Conservation (phyloP, 2,888 invertebrate species). For the Tortricodes alternella region DNA sequence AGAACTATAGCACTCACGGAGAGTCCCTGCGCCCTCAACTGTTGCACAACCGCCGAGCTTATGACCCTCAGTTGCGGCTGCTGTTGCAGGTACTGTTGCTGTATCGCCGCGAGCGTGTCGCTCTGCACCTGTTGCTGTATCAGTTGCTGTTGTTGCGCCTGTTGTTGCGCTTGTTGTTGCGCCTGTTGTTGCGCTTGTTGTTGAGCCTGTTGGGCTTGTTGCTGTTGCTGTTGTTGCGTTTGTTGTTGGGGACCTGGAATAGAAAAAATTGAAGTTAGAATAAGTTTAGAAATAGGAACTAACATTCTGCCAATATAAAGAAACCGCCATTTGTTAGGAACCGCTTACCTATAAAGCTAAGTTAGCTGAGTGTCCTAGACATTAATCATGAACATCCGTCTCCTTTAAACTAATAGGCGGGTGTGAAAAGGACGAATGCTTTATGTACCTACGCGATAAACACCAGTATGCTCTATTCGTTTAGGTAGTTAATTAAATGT, state of each 20-base stretch:
- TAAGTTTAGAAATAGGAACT: too few species aligned
- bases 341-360: too few species aligned
- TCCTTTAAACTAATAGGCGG: too few species aligned
- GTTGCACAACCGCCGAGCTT: conserved; percentile 82
- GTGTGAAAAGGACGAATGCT: too few species aligned
- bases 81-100: conserved; percentile 75
- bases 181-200: conserved; percentile 49
- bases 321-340: too few species aligned
- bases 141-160: conserved; percentile 58
- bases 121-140: conserved; percentile 73
- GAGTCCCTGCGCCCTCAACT: conserved; percentile 80
- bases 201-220: conserved; percentile 44
- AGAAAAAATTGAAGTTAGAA: too few species aligned
- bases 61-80: conserved; percentile 83
- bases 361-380: too few species aligned
- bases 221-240: conserved; percentile 38
- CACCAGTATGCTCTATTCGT: too few species aligned
- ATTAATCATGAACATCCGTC: too few species aligned
- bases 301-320: too few species aligned
- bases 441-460: too few species aligned
- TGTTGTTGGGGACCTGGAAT: conserved; percentile 45
- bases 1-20: conserved; percentile 55
- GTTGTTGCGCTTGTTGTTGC: conserved; percentile 50
- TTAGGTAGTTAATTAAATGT: too few species aligned
- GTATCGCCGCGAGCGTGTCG: conserved; percentile 75